Evolutionary conservation across 1,140 invertebrate genomes (phyloP).

Genomic region (Papilio machaon): DNA sequence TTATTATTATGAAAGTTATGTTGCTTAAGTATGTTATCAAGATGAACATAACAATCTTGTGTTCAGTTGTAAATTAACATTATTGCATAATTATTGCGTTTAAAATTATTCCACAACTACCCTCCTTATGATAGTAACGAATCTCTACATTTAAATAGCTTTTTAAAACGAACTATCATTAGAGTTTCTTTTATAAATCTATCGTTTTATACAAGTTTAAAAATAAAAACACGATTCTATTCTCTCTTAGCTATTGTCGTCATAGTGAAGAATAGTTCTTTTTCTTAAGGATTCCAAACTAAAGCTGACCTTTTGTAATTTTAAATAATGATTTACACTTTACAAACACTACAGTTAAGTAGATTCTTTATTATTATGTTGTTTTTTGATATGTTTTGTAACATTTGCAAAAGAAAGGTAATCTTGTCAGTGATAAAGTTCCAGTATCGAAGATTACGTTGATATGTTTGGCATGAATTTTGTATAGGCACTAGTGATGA

Average conservation of each 20-base stretch:
- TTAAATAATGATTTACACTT: conserved; percentile 5
- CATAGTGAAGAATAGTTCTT: background rate
- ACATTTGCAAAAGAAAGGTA: too few species aligned
- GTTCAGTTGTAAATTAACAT: too few species aligned
- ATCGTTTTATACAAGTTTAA: background rate
- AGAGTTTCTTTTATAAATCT: background rate
- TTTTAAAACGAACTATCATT: background rate
- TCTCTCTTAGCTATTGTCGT: background rate
- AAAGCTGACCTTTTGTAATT: background rate
- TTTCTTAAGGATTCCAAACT: background rate
- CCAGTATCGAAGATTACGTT: too few species aligned
- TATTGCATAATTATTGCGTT: too few species aligned
- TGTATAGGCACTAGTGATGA: conserved; percentile 10
- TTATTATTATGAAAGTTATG: too few species aligned
- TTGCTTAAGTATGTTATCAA: too few species aligned
- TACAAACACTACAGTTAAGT: background rate
- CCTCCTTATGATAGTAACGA: background rate
- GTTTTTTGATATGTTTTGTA: too few species aligned
- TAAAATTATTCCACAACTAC: too few species aligned
- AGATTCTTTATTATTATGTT: too few species aligned
- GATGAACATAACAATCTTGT: too few species aligned
- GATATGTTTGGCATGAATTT: conserved; percentile 50
- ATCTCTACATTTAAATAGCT: background rate
- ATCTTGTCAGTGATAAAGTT: too few species aligned
- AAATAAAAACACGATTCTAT: background rate